Evolutionary conservation across 2,888 invertebrate genomes (phyloP), one percentile per base, ranked within the genome.

Genomic region (Cyaniris semiargus): DNA sequence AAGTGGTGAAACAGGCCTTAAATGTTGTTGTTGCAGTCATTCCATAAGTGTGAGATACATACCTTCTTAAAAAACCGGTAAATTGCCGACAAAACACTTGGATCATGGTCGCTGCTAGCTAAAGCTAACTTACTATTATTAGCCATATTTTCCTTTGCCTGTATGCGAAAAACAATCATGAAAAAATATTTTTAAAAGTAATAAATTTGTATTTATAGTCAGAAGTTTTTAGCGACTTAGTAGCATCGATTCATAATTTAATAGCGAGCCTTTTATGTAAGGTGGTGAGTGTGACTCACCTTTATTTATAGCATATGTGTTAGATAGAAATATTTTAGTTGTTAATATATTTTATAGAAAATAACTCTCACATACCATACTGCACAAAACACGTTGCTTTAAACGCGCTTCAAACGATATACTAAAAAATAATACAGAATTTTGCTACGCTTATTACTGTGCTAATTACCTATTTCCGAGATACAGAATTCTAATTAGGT

Each of bases 61-160:
- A 95, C 95, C 91, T 96, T 96, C 87, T 96, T 96, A 48, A 95
- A 93, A 80, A 95, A 94, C 83, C 95, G 94, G 83, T 95, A 96
- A 76, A 96, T 89, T 80, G 95, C 88, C 34, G 95, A 94, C 76
- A 96, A 85, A 78, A 96, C 95, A 86, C 94, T 94, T 72, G 86
- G 84, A 81, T 91, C 91, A 77, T 93, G 93, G 81, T 93, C 92
- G 85, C 89, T 88, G 85, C 90, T 88, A 80, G 94, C 88, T 80
- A 92, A 83, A 77, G 86, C 90, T 80, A 91, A 86, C 83, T 90
- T 94, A 83, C 94, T 94, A 79, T 89, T 82, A 75, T 87, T 84
- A 48, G 87, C 89, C 94, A 94, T 94, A 75, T 88, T 87, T 78
- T 86, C 87, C 83, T 83, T 88, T 76, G 88, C 90, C 92, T 93